Conservation (phyloP, 2,797 vertebrate species). For the Gastrophryne carolinensis region DNA sequence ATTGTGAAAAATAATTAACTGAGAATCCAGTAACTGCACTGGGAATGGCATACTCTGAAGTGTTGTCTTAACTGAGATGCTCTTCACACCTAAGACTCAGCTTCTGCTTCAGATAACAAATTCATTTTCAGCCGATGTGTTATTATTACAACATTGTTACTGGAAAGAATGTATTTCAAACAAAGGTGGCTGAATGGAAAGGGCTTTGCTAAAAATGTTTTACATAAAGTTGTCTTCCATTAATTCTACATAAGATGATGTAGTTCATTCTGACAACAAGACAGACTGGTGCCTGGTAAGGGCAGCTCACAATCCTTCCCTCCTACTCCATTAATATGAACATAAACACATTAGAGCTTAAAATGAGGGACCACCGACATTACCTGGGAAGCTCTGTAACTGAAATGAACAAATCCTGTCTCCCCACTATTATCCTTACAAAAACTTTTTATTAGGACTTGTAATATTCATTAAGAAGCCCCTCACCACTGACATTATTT, state of each 20-base stretch:
- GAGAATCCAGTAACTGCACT: slow-evolving; percentile 38
- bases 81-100: slow-evolving; percentile 46
- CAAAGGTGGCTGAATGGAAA: slow-evolving; percentile 5
- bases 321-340: no score
- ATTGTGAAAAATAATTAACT: slow-evolving; percentile 52
- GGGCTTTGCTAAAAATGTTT: slow-evolving; percentile 17
- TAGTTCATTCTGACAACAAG: no score
- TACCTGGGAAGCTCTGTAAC: no score
- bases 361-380: no score
- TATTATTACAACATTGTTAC: slow-evolving; percentile 32
- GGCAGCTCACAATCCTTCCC: no score
- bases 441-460: no score
- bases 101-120: slow-evolving; percentile 43
- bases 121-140: slow-evolving; percentile 43
- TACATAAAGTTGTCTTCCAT: slow-evolving; percentile 16
- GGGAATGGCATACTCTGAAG: slow-evolving; percentile 45
- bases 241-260: slow-evolving; percentile 1
- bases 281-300: no score
- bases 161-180: slow-evolving; percentile 36
- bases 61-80: slow-evolving; percentile 47
- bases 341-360: no score
- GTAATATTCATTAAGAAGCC: no score
- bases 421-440: no score
- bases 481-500: no score
- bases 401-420: no score